Conservation (phyloP, 2,888 invertebrate genomes). For the Aleiodes testaceus region DNA sequence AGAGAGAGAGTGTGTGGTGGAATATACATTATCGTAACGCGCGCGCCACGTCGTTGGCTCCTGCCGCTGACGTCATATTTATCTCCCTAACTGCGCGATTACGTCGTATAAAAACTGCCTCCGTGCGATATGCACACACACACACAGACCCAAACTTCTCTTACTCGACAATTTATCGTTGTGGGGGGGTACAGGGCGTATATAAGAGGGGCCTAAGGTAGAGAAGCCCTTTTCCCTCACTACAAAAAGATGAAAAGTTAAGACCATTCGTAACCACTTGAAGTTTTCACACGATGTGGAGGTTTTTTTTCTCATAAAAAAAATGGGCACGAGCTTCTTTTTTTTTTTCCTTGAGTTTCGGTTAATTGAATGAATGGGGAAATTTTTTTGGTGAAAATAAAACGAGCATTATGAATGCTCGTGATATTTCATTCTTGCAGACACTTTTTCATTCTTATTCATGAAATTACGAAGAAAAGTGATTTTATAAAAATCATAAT, state of each 20-base stretch:
- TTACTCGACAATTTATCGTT: conserved; percentile 38
- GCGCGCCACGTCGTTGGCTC: conserved; percentile 55
- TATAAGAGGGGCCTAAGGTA: conserved; percentile 18
- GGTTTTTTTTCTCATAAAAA: conserved; percentile 2
- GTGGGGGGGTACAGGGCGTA: conserved; percentile 16
- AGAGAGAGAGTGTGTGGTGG: conserved; percentile 22
- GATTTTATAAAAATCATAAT: too few relatives aligned
- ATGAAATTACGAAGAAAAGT: background rate
- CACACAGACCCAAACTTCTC: conserved; percentile 4
- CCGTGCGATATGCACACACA: conserved; percentile 31
- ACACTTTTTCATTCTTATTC: background rate
- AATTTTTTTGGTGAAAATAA: background rate
- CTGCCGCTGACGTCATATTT: conserved; percentile 67
- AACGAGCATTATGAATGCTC: background rate
- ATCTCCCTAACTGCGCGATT: conserved; percentile 66
- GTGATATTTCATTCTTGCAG: conserved; percentile 1
- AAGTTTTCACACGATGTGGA: conserved; percentile 34
- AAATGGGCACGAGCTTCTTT: conserved; percentile 24
- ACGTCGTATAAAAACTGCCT: conserved; percentile 60
- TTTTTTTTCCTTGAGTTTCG: conserved; percentile 32
- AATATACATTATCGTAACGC: conserved; percentile 59
- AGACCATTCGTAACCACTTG: conserved; percentile 49
- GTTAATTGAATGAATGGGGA: conserved; percentile 26
- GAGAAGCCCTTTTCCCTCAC: background rate
- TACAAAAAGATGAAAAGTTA: conserved; percentile 48